These are phyloP conservation scores for Copidosoma floridanum DNA, from an alignment of 1,140 invertebrate genomes.

Conservation along the genomic window DNA sequence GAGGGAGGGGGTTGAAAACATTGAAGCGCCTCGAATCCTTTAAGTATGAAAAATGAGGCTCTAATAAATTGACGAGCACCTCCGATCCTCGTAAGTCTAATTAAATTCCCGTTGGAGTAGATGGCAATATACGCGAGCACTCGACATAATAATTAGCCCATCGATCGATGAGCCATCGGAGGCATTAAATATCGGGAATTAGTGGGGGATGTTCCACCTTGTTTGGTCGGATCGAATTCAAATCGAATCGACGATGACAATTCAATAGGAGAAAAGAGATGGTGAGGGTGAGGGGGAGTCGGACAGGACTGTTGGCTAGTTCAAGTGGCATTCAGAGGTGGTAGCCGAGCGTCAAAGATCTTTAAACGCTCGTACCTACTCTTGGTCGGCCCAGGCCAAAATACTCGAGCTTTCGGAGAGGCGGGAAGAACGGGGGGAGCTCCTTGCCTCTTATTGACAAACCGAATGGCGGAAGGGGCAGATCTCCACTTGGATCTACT, in stretches of 20 bases:
- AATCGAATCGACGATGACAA: background rate
- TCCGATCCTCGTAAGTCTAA: too few species aligned
- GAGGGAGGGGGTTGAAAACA: too few species aligned
- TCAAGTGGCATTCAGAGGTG: conserved; percentile 36
- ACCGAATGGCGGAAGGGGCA: conserved; percentile 33
- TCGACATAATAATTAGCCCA: too few species aligned
- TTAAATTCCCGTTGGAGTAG: too few species aligned
- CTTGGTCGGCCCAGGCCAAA: background rate
- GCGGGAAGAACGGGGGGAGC: conserved; percentile 19
- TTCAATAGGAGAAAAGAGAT: background rate
- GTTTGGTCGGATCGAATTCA: conserved; percentile 8
- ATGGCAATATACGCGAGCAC: too few species aligned
- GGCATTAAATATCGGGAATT: too few species aligned
- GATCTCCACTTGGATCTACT: conserved; percentile 5
- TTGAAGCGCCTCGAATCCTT: too few species aligned
- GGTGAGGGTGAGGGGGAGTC: background rate
- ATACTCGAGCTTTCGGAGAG: conserved; percentile 19
- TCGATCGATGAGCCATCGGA: too few species aligned
- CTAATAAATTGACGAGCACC: too few species aligned
- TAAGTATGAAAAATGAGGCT: too few species aligned
- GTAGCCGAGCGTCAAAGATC: conserved; percentile 44
- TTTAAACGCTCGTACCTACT: conserved; percentile 42
- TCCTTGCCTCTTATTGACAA: background rate
- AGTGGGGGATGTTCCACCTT: background rate
- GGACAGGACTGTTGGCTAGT: conserved; percentile 8